Percentiles rank a stretch among this genome's conserved stretches.
Evolutionary conservation across 2,888 invertebrate genomes (phyloP).

Genomic region (Andrena haemorrhoa): DNA sequence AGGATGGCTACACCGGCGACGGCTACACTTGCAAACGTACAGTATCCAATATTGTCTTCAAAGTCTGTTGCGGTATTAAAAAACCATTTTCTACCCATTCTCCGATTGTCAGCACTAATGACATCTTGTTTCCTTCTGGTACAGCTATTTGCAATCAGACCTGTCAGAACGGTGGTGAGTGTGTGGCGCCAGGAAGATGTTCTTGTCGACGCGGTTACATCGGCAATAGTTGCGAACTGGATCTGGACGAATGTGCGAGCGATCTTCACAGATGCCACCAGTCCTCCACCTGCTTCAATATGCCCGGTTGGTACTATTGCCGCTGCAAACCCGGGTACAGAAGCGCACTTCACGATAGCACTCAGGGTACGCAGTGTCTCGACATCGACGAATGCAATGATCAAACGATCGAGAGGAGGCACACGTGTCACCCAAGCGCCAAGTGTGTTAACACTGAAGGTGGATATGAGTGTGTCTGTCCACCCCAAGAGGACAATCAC

Average conservation of each 20-base stretch:
- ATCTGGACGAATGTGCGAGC: slow-evolving; percentile 93
- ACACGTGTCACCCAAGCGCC: slow-evolving; percentile 93
- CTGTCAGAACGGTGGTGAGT: slow-evolving; percentile 94
- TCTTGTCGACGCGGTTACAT: slow-evolving; percentile 93
- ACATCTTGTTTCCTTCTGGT: slow-evolving; percentile 66
- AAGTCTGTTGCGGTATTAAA: not conserved
- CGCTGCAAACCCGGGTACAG: slow-evolving; percentile 93
- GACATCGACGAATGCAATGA: slow-evolving; percentile 94
- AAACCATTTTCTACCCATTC: not conserved
- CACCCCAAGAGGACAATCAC: slow-evolving; percentile 76
- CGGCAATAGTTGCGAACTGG: slow-evolving; percentile 93
- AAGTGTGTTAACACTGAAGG: slow-evolving; percentile 93
- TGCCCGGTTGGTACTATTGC: slow-evolving; percentile 96
- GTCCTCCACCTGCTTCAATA: slow-evolving; percentile 93
- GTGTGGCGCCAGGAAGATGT: slow-evolving; percentile 91
- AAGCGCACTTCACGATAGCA: slow-evolving; percentile 86
- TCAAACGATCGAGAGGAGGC: slow-evolving; percentile 86
- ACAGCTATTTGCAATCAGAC: slow-evolving; percentile 92
- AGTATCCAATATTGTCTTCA: slow-evolving; percentile 8
- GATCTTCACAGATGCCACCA: slow-evolving; percentile 90
- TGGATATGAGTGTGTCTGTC: slow-evolving; percentile 92
- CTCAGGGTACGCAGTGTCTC: slow-evolving; percentile 88
- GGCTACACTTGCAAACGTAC: slow-evolving; percentile 91
- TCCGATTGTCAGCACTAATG: not conserved
- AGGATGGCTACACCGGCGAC: slow-evolving; percentile 91